Percentiles rank a stretch among this genome's conserved stretches.
phyloP scores from a whole-genome alignment of 2,888 invertebrate species.

The Venustoraphidia nigricollis region DNA sequence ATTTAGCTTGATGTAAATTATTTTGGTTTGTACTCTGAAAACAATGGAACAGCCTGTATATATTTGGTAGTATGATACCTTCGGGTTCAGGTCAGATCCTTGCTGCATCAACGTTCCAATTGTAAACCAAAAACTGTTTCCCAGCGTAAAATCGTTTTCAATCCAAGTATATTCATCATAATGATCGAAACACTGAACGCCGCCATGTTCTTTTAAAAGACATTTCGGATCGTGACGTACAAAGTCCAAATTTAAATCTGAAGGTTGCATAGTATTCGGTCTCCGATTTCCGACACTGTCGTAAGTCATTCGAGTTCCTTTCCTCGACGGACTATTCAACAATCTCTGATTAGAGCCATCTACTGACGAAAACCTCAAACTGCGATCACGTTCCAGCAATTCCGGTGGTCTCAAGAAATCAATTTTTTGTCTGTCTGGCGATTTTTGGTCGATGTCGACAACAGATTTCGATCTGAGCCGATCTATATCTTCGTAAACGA shows the following conservation, averaged over 20 bases:
- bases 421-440: too few species aligned
- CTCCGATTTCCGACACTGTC: not conserved
- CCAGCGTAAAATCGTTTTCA: slow-evolving; percentile 70
- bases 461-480: too few species aligned
- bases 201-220: not conserved
- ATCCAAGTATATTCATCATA: slow-evolving; percentile 21
- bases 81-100: slow-evolving; percentile 83
- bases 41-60: not conserved
- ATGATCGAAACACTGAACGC: slow-evolving; percentile 5
- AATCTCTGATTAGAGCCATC: too few species aligned
- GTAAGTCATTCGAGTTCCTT: too few species aligned
- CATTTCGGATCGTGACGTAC: not conserved
- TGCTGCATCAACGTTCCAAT: slow-evolving; percentile 91
- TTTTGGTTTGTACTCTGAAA: too few species aligned
- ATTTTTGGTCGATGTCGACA: too few species aligned
- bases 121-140: slow-evolving; percentile 92
- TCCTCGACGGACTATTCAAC: too few species aligned
- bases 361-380: too few species aligned
- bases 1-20: too few species aligned
- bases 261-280: not conserved
- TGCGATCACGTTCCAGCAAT: too few species aligned
- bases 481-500: too few species aligned
- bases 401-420: too few species aligned
- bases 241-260: slow-evolving; percentile 3
- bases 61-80: slow-evolving; percentile 40